A percentile compares a stretch with the other conserved stretches of the same genome.
These are phyloP conservation scores for Mycteria americana DNA, from an alignment of 2,797 vertebrate genomes.

Conservation along the genomic window DNA sequence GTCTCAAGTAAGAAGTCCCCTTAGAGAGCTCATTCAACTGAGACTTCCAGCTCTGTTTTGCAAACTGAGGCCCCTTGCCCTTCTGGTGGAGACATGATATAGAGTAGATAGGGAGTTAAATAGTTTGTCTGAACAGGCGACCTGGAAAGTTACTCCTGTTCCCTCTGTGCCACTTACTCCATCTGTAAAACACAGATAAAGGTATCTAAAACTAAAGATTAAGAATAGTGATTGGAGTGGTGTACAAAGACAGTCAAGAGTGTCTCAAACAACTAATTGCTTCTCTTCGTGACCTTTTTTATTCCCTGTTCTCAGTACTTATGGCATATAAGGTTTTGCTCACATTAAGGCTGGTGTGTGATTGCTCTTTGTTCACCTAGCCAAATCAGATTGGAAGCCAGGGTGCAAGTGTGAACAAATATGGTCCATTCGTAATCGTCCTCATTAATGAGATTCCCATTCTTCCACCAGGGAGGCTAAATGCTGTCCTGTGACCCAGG, in stretches of 20 bases:
- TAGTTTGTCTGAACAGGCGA: neutral
- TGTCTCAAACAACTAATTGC: neutral
- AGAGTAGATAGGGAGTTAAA: neutral
- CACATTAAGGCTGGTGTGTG: neutral
- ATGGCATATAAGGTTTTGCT: neutral
- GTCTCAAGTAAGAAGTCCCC: constrained; percentile 27
- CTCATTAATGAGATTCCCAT: neutral
- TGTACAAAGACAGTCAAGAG: neutral
- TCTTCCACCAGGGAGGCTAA: neutral
- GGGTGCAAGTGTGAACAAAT: neutral
- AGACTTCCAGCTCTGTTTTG: neutral
- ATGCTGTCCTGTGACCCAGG: neutral
- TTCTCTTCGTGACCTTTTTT: neutral
- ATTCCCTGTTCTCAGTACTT: neutral
- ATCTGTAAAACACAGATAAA: neutral
- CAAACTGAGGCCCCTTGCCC: neutral
- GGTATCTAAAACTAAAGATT: neutral
- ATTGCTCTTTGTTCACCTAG: constrained; percentile 4
- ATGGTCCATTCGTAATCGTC: neutral
- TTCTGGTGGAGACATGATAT: neutral
- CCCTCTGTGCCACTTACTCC: neutral
- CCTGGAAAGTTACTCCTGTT: neutral
- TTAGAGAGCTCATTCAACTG: neutral
- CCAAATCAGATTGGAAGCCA: neutral
- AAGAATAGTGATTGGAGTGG: neutral